Base-by-base conservation (phyloP, 2,113 vertebrate genomes). In the Dermatemys mawii region DNA sequence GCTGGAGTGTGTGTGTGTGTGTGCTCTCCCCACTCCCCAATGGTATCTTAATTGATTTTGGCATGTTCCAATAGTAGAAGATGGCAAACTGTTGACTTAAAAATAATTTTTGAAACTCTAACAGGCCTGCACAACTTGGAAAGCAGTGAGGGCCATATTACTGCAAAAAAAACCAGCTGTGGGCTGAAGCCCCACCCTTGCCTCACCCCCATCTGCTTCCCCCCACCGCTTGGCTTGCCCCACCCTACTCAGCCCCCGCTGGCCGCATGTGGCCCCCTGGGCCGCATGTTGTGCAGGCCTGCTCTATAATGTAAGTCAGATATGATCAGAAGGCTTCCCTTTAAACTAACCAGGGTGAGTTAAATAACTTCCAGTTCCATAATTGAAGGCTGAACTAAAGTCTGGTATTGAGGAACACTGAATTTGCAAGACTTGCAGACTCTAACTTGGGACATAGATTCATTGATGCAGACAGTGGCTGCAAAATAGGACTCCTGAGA, bases 341-440 rank as follows among this genome's bases (percentile, higher is more conserved):
- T n/a, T n/a, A n/a, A n/a, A 84, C 50, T 32, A 92, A 60, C 93
- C 81, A 86, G 87, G 57, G 53, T 67, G 67, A 67, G 81, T 88
- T 78, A 92, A 91, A 54, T 96, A 60, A 81, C 75, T 95, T 95
- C 29, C 57, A 90, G 38, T 92, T 92, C 53, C 35, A 4, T 48
- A 38, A 84, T 57, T 95, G 86, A 81, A 94, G 54, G 54, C 86
- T 87, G 78, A 93, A 92, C 27, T 78, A 87, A 63, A 93, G 22
- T 81, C 78, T 84, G 78, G 53, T 38, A 70, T 17, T 9, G 27
- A 49, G 35, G 29, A 78, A 26, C 46, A 44, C 46, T 76, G 50
- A 11, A 53, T 90, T 86, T 95, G 50, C 17, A 50, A 91, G 84
- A 49, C n/a, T 44, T 84, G 53, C 78, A 89, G 81, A 73, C 57